Conservation (phyloP, 2,888 invertebrate genomes). For the Acheta domesticus region DNA sequence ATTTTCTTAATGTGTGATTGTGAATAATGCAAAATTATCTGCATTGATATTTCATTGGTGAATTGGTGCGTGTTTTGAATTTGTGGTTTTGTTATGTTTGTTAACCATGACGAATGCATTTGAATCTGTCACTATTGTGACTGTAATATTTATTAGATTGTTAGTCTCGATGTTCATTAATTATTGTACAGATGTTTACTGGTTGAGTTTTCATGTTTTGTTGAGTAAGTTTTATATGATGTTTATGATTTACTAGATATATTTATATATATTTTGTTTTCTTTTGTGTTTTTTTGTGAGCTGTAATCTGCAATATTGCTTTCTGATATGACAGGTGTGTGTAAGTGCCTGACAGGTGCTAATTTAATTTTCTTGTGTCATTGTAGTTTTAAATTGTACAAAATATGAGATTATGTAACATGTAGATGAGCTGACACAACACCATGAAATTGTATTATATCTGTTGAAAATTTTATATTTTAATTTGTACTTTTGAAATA, state of each 20-base stretch:
- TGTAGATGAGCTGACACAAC: too few relatives aligned
- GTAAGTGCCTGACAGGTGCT: too few relatives aligned
- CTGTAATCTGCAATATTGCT: too few relatives aligned
- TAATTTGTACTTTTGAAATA: too few relatives aligned
- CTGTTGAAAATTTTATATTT: too few relatives aligned
- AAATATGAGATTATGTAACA: background rate
- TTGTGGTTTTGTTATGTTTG: background rate
- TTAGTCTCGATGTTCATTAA: background rate
- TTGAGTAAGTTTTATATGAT: background rate
- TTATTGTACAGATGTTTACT: slow-evolving; percentile 2
- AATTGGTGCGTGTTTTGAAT: background rate
- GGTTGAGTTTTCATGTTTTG: background rate
- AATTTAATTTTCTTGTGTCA: too few relatives aligned
- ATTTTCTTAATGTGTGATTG: too few relatives aligned
- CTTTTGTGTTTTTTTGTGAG: too few relatives aligned
- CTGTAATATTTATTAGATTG: background rate
- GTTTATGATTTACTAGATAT: slow-evolving; percentile 1
- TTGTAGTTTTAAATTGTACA: background rate
- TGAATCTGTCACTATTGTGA: background rate
- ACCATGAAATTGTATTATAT: too few relatives aligned
- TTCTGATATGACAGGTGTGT: too few relatives aligned
- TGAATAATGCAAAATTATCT: too few relatives aligned
- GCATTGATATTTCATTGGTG: too few relatives aligned
- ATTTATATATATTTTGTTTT: background rate
- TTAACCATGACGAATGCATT: slow-evolving; percentile 7